A percentile compares a stretch with the other conserved stretches of the same genome.
Evolutionary conservation across 1,140 invertebrate species (phyloP).

Genomic region (Thalassaphorura encarpata): DNA sequence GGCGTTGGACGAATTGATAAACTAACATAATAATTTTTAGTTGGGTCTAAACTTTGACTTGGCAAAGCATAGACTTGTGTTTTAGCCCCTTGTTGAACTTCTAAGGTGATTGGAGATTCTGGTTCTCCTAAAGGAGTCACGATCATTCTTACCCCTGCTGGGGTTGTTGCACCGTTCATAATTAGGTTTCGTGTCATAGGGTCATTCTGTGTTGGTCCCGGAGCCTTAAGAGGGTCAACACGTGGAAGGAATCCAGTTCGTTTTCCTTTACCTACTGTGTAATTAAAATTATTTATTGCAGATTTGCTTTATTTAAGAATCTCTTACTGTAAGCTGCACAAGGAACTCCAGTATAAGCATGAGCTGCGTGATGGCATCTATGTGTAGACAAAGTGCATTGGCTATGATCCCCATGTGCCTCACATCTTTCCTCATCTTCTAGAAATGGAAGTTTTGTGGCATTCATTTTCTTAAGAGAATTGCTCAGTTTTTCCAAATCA

Average conservation of each 20-base stretch:
- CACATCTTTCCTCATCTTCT: conserved; percentile 34
- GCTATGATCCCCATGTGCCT: conserved; percentile 44
- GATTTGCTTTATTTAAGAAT: conserved; percentile 3
- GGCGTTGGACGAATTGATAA: conserved; percentile 60
- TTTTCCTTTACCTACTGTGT: conserved; percentile 17
- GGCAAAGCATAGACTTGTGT: conserved; percentile 74
- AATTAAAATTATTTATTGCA: too few species aligned
- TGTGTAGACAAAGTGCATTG: conserved; percentile 73
- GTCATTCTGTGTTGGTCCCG: conserved; percentile 27
- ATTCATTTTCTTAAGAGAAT: conserved; percentile 38
- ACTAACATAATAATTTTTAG: conserved; percentile 79
- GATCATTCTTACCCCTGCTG: conserved; percentile 1
- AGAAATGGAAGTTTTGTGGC: conserved; percentile 34
- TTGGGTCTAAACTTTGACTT: conserved; percentile 69
- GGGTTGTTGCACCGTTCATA: conserved; percentile 17
- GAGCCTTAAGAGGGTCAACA: conserved; percentile 21
- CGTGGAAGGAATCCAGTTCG: conserved; percentile 20
- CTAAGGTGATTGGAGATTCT: conserved; percentile 37
- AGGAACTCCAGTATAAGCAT: conserved; percentile 79
- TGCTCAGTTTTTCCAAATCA: conserved; percentile 50
- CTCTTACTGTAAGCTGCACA: conserved; percentile 71
- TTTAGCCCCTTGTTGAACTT: conserved; percentile 45
- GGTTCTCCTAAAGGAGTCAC: conserved; percentile 18
- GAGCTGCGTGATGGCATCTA: conserved; percentile 75
- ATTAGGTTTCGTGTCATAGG: not conserved